phyloP scores from a whole-genome alignment of 30 jellyfish, hydroid and myxozoan genomes.

The Aurelia aurita complex sp. Pacific region DNA sequence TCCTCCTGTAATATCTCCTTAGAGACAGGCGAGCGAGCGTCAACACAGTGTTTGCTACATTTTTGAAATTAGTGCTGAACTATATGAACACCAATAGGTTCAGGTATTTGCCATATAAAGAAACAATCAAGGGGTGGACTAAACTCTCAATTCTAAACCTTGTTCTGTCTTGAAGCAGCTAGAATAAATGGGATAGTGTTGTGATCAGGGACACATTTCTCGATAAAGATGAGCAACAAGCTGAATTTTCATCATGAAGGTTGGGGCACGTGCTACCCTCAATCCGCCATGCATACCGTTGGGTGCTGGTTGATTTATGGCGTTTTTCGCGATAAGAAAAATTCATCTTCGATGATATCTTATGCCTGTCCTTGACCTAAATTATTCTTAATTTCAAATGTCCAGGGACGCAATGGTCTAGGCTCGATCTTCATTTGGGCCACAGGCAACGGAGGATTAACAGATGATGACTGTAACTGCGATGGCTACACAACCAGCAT shows the following conservation, averaged over 20 bases:
- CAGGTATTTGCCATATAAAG: no score
- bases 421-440: constrained; percentile 99
- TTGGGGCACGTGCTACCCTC: not conserved
- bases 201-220: not conserved
- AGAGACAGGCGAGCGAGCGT: no score
- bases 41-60: no score
- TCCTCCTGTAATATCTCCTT: no score
- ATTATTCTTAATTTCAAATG: not conserved
- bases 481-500: constrained; percentile 99
- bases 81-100: no score
- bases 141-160: no score
- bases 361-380: not conserved
- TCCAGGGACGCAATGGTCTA: constrained; percentile 89
- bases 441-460: constrained; percentile 99
- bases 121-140: no score
- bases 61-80: no score
- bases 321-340: not conserved
- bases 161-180: no score
- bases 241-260: not conserved
- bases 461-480: constrained; percentile 99
- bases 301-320: not conserved
- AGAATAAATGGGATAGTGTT: no score
- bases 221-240: no score
- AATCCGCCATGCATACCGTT: not conserved
- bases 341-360: no score